Conservation (phyloP, 2,797 vertebrate genomes). For the Chelidonichthys spinosus region DNA sequence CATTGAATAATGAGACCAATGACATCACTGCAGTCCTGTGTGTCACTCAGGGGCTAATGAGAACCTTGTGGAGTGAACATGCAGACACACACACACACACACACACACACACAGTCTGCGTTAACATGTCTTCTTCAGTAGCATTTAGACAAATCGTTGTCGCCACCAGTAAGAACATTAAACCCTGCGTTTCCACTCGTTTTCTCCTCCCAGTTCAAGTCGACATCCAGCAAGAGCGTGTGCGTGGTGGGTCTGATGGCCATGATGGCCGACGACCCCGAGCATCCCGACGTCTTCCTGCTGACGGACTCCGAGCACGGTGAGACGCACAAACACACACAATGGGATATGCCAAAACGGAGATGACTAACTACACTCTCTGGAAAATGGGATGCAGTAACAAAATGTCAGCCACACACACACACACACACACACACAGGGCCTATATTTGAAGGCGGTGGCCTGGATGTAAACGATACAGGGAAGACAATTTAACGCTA, state of each 20-base stretch:
- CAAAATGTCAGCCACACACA: background rate
- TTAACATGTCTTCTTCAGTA: constrained; percentile 11
- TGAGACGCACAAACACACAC: constrained; percentile 67
- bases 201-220: constrained; percentile 90
- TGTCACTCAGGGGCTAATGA: constrained; percentile 75
- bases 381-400: too few relatives aligned
- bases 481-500: too few relatives aligned
- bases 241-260: constrained; percentile 97
- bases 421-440: background rate
- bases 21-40: constrained; percentile 73
- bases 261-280: constrained; percentile 97
- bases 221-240: constrained; percentile 92
- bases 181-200: constrained; percentile 5
- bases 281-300: constrained; percentile 96
- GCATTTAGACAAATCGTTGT: constrained; percentile 1
- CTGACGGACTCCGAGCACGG: constrained; percentile 97
- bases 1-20: constrained; percentile 74
- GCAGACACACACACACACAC: constrained; percentile 14
- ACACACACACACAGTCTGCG: constrained; percentile 5
- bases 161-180: background rate
- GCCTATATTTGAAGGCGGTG: too few relatives aligned
- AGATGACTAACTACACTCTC: too few relatives aligned
- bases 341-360: too few relatives aligned
- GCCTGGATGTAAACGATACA: too few relatives aligned
- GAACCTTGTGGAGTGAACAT: constrained; percentile 63